Base-by-base conservation (phyloP, 2,797 vertebrate species). In the Leptodactylus fallax region DNA sequence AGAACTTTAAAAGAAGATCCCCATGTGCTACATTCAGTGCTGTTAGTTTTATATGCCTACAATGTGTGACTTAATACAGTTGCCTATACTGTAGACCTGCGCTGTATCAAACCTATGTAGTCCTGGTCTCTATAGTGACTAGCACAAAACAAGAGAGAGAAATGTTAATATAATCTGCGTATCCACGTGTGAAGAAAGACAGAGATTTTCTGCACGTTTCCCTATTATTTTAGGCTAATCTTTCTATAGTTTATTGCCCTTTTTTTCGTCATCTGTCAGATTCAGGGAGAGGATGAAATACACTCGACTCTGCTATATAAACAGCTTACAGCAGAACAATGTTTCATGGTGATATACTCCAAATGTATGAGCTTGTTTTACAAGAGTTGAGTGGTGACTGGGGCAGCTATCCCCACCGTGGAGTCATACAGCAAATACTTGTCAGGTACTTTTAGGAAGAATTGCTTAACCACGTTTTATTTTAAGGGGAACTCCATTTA, bases 201-300 rank as follows among this genome's bases (percentile, higher is more conserved):
- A 88, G 83, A 83, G 55, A 45, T 58, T 87, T 79, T 53, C 14
- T 78, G 81, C 58, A 84, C 63, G 8, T 84, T 69, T 79, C 53
- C 45, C 51, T 81, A 86, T 81, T 67, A 85, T 83, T 89, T n/a
- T 83, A 83, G 69, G 55, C 67, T 88, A 85, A 85, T 88, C 87
- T 67, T 72, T 80, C n/a, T 87, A 14, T 47, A 45, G 23, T 83
- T n/a, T 78, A 6, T 47, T 80, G 87, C 76, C 72, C 85, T 36
- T 85, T 83, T 83, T 58, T 65, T 53, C 49, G 47, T 74, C 56
- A 45, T 7, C 16, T 74, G 87, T 36, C 77, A 55, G 82, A 63
- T 63, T 53, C 72, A 7, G 82, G 69, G 17, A 79, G 45, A 36
- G 60, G 82, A 88, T 85, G 67, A 72, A 85, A 45, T 72, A 12